Evolutionary conservation across 2,888 invertebrate species (phyloP).

Genomic region (Ethmia dodecea): DNA sequence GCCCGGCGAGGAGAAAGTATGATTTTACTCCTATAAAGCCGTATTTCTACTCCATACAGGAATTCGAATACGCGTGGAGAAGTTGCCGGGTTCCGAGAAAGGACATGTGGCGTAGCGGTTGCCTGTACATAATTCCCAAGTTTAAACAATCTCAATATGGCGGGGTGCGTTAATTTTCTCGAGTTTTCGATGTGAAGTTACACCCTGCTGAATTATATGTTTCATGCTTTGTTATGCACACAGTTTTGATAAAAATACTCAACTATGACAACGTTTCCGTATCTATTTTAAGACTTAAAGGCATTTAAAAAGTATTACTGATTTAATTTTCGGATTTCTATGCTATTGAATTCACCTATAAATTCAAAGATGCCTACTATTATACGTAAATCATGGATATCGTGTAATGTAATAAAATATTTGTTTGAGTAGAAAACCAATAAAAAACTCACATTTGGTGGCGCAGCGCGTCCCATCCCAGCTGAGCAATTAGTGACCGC

Average conservation of each 20-base stretch:
- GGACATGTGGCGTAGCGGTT: slow-evolving; percentile 66
- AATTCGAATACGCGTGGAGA: slow-evolving; percentile 71
- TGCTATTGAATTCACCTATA: no score
- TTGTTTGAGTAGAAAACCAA: slow-evolving; percentile 64
- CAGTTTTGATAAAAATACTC: no score
- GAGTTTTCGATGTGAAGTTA: slow-evolving; percentile 26
- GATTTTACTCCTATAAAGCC: slow-evolving; percentile 78
- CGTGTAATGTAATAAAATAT: slow-evolving; percentile 29
- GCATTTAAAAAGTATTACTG: no score
- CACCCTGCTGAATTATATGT: no score
- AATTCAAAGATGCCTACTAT: no score
- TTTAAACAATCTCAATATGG: slow-evolving; percentile 70
- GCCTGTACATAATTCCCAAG: slow-evolving; percentile 70
- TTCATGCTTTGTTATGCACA: no score
- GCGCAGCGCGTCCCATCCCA: slow-evolving; percentile 63
- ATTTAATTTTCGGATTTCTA: no score
- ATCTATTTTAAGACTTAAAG: no score
- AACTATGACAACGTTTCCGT: no score
- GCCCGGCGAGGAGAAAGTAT: slow-evolving; percentile 71
- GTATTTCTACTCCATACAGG: slow-evolving; percentile 78
- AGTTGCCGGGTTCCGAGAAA: slow-evolving; percentile 66
- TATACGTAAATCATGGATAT: no score
- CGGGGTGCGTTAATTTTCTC: slow-evolving; percentile 50
- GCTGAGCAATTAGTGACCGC: slow-evolving; percentile 73
- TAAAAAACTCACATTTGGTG: slow-evolving; percentile 57